A percentile compares a stretch with the other conserved stretches of the same genome.
Conservation (phyloP, 2,888 invertebrate species). For the Pristionchus japonicus region DNA sequence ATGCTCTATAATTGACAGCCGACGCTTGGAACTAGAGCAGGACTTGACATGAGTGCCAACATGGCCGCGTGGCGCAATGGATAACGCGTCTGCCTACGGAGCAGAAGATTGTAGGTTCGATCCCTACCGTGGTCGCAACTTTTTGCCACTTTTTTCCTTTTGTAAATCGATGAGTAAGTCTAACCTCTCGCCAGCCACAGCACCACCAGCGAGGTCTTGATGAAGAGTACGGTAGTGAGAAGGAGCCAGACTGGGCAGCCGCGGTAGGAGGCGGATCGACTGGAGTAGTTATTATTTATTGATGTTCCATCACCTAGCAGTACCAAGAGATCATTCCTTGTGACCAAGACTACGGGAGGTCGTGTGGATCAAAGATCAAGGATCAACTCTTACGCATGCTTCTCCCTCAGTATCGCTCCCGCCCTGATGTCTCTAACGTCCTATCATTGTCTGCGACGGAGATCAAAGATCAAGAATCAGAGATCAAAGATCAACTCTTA, state of each 20-base stretch:
- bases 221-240: conserved; percentile 46
- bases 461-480: neutral
- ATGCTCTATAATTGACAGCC: neutral
- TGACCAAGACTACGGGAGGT: neutral
- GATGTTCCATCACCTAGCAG: neutral
- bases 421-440: conserved; percentile 27
- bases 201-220: conserved; percentile 50
- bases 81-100: conserved; percentile 74
- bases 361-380: neutral
- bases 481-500: conserved; percentile 32
- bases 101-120: conserved; percentile 75
- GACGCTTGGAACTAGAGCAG: neutral
- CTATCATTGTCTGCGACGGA: neutral
- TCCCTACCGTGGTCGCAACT: conserved; percentile 47
- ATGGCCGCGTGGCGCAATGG: conserved; percentile 58
- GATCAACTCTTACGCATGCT: conserved; percentile 45
- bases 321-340: neutral
- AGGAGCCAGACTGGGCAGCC: conserved; percentile 50
- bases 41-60: neutral
- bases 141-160: neutral
- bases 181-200: conserved; percentile 52
- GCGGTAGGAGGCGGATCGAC: conserved; percentile 41
- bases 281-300: conserved; percentile 25
- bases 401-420: conserved; percentile 45
- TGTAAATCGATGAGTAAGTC: neutral